Conservation (phyloP, 2,888 invertebrate genomes). For the Ophonus ardosiacus region DNA sequence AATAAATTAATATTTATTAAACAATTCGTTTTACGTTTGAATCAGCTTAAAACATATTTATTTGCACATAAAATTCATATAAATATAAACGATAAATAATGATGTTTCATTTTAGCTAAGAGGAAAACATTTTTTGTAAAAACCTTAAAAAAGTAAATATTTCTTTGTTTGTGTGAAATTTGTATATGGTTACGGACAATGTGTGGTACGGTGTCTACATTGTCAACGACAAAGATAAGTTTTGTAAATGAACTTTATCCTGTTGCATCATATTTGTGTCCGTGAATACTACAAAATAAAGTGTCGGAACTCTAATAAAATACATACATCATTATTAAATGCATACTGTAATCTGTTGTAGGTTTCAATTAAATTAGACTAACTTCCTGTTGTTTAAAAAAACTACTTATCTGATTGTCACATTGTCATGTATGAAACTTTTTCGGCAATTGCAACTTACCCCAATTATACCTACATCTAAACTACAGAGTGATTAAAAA, state of each 20-base stretch:
- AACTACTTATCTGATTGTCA: slow-evolving; percentile 8
- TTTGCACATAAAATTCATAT: neutral
- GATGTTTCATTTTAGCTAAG: neutral
- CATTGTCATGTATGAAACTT: neutral
- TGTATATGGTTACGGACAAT: neutral
- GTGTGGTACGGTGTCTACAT: slow-evolving; percentile 8
- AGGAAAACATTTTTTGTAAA: too few species aligned
- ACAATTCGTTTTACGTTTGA: neutral
- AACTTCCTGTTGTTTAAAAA: slow-evolving; percentile 38
- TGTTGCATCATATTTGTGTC: slow-evolving; percentile 45
- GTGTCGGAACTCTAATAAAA: slow-evolving; percentile 43
- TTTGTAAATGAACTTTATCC: slow-evolving; percentile 44
- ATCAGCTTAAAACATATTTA: neutral
- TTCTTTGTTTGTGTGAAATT: neutral
- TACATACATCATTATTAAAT: slow-evolving; percentile 44
- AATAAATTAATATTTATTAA: neutral
- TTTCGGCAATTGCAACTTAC: neutral
- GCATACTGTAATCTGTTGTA: slow-evolving; percentile 40
- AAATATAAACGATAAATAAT: neutral
- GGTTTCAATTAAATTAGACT: slow-evolving; percentile 32
- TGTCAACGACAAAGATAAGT: slow-evolving; percentile 33
- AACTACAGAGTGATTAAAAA: too few species aligned
- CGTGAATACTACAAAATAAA: slow-evolving; percentile 34
- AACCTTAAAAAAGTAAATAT: too few species aligned
- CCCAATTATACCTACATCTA: too few species aligned